Base-by-base conservation (phyloP, 2,113 vertebrate genomes). In the Channa maculata region DNA sequence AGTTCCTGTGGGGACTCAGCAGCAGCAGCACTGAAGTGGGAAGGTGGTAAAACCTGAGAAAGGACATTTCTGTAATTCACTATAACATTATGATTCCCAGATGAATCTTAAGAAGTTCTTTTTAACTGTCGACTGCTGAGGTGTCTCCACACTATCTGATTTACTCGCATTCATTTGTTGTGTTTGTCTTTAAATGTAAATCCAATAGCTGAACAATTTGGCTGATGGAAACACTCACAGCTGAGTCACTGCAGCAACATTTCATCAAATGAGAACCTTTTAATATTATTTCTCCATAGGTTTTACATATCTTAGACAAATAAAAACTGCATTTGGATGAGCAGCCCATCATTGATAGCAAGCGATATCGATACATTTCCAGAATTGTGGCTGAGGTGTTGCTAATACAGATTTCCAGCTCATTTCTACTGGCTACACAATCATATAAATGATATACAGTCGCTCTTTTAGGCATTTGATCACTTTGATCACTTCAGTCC, bases 11-110 rank as follows among this genome's bases (percentile, higher is more conserved):
- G 75, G 85, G 77, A 33, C 10, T 24, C 24, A 24, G 14, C 10
- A 24, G 66, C 59, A n/a, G 66, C 85, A 34, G 77, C 68, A 48
- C 54, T 83, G 69, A 83, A 82, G 58, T 71, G 15, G 69, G 43
- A 43, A 77, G 63, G 54, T 64, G 49, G 49, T 84, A 76, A 87
- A 86, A 69, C 48, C 68, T 0, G 70, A 15, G 38, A 68, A 75
- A 72, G 77, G 75, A 88, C 72, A 73, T 87, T 83, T 80, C 72
- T 87, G 77, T 85, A 87, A 86, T 78, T 86, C 79, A 86, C 76
- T 41, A 66, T 79, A 82, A 86, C 65, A 57, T 87, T 83, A 85
- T 38, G 71, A 79, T 72, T 87, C 82, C 80, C 85, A 9, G 64
- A 38, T 81, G 87, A 77, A 67, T 14, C 14, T 1, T 6, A 50